These are phyloP conservation scores for Spodoptera picta DNA, from an alignment of 2,888 invertebrate genomes.

Conservation along the genomic window DNA sequence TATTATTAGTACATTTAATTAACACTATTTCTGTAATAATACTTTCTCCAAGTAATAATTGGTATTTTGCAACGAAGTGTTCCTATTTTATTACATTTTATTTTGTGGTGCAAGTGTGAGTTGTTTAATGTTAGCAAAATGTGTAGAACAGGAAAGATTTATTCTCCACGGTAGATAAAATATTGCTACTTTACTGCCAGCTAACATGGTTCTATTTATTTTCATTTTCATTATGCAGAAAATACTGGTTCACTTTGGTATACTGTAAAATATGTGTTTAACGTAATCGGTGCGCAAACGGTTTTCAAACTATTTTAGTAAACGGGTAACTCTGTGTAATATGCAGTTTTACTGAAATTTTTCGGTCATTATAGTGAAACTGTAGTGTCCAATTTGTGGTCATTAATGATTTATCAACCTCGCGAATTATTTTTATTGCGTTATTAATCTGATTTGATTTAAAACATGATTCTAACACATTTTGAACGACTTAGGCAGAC, in stretches of 20 bases:
- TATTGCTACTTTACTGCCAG: slow-evolving; percentile 16
- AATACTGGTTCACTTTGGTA: slow-evolving; percentile 1
- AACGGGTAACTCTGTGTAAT: neutral
- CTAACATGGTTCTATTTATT: slow-evolving; percentile 8
- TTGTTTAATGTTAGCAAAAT: slow-evolving; percentile 45
- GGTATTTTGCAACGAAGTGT: slow-evolving; percentile 34
- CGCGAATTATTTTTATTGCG: too few relatives aligned
- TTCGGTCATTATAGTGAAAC: too few relatives aligned
- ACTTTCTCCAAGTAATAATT: slow-evolving; percentile 16
- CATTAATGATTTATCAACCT: too few relatives aligned
- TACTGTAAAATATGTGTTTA: slow-evolving; percentile 14
- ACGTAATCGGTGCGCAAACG: neutral
- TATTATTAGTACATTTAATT: slow-evolving; percentile 19
- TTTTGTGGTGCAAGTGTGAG: slow-evolving; percentile 41
- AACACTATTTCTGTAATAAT: slow-evolving; percentile 19
- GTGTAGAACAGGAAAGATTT: slow-evolving; percentile 35
- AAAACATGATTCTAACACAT: too few relatives aligned
- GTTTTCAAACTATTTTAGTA: slow-evolving; percentile 1
- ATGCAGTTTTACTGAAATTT: too few relatives aligned
- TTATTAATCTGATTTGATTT: too few relatives aligned
- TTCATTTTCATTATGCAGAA: slow-evolving; percentile 6
- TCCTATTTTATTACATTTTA: slow-evolving; percentile 43
- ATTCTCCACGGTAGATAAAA: slow-evolving; percentile 33
- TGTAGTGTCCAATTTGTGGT: too few relatives aligned
- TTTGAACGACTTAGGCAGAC: too few relatives aligned